Percentiles rank a stretch among this genome's conserved stretches.
Conservation (phyloP, 2,113 vertebrate species). For the Thinocorus orbignyianus region DNA sequence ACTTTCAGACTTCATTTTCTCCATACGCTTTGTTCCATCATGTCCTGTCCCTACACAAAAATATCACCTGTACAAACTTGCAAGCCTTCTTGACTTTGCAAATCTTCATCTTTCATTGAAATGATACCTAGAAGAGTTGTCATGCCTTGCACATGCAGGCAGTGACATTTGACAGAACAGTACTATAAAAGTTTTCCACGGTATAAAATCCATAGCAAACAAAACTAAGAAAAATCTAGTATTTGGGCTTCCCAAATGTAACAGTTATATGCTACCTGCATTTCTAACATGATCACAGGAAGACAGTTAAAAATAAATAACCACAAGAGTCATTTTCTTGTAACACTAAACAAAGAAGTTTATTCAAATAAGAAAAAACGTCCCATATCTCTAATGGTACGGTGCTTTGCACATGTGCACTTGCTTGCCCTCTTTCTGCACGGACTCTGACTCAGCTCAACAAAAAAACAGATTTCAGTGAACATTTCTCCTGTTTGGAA, state of each 20-base stretch:
- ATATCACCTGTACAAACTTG: background rate
- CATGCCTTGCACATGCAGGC: background rate
- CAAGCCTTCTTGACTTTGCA: background rate
- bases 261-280: background rate
- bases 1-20: background rate
- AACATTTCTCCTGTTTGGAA: background rate
- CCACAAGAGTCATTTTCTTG: background rate
- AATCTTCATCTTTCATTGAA: background rate
- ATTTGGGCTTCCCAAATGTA: background rate
- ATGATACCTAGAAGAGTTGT: background rate
- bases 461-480: background rate
- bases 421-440: background rate
- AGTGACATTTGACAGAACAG: background rate
- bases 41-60: background rate
- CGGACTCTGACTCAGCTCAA: background rate
- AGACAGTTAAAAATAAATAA: conserved; percentile 3
- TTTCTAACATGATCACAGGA: background rate
- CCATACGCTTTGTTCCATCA: background rate
- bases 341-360: background rate
- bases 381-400: background rate
- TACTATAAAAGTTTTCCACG: background rate
- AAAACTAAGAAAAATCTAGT: background rate
- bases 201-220: background rate
- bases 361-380: background rate
- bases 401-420: background rate